Evolutionary conservation across 2,888 invertebrate species (phyloP).

Genomic region (Synergus laeviventris): DNA sequence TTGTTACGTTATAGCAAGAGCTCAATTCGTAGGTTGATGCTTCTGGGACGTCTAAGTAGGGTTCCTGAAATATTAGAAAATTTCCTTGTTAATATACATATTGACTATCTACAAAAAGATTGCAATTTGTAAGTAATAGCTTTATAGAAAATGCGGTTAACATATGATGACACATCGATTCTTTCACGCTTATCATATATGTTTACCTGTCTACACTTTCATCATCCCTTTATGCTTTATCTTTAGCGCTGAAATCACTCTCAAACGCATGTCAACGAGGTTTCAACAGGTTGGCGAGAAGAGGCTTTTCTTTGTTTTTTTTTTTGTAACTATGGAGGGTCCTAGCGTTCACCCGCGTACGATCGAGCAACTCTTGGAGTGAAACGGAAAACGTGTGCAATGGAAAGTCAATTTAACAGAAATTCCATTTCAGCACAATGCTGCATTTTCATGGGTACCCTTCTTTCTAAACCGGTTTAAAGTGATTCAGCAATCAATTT

Average conservation of each 20-base stretch:
- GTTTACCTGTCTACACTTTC: not conserved
- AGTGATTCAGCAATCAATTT: not conserved
- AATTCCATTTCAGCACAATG: slow-evolving; percentile 56
- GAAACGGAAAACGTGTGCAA: slow-evolving; percentile 62
- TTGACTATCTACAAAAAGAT: not conserved
- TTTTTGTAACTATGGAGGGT: slow-evolving; percentile 48
- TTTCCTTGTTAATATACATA: not conserved
- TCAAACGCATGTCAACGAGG: slow-evolving; percentile 46
- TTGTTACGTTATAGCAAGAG: slow-evolving; percentile 95
- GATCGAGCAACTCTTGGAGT: slow-evolving; percentile 54
- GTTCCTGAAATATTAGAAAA: slow-evolving; percentile 80
- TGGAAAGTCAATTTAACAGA: slow-evolving; percentile 66
- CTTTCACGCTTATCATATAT: not conserved
- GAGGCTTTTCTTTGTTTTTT: slow-evolving; percentile 62
- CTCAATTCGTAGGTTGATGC: slow-evolving; percentile 94
- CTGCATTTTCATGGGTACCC: slow-evolving; percentile 54
- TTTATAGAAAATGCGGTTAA: not conserved
- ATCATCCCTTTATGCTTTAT: not conserved
- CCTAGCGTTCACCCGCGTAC: slow-evolving; percentile 53
- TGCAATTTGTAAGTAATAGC: not conserved
- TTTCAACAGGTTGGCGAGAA: slow-evolving; percentile 66
- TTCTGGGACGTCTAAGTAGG: slow-evolving; percentile 93
- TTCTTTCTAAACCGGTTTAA: slow-evolving; percentile 57
- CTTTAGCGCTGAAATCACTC: slow-evolving; percentile 26
- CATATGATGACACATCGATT: not conserved